Percentiles rank a stretch among this genome's conserved stretches.
Evolutionary conservation across 2,797 vertebrate genomes (phyloP).

Genomic region (Poecilia gillii): DNA sequence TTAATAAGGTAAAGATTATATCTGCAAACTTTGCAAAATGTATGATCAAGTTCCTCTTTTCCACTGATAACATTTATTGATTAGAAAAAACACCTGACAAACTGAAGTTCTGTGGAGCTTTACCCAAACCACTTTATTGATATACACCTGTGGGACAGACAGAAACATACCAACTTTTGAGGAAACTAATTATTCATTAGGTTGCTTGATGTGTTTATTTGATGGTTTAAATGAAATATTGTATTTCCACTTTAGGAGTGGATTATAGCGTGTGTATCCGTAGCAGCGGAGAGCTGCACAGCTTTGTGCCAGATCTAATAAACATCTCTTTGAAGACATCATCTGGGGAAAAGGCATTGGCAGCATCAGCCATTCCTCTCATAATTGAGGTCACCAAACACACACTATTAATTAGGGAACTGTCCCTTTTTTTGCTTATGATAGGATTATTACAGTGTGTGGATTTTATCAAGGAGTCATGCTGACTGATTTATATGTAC

Average conservation of each 20-base stretch:
- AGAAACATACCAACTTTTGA: neutral
- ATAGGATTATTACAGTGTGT: slow-evolving; percentile 22
- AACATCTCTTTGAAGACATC: slow-evolving; percentile 49
- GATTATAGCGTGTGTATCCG: neutral
- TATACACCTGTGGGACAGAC: neutral
- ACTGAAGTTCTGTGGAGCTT: neutral
- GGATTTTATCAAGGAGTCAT: slow-evolving; percentile 14
- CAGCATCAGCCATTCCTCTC: slow-evolving; percentile 45
- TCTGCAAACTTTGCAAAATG: neutral
- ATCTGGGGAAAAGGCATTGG: slow-evolving; percentile 40
- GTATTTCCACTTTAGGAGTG: neutral
- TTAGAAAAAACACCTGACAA: neutral
- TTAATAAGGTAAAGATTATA: neutral
- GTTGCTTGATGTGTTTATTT: neutral
- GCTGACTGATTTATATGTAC: slow-evolving; percentile 31
- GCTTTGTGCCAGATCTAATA: slow-evolving; percentile 17
- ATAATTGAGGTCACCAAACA: slow-evolving; percentile 42
- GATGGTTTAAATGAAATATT: neutral
- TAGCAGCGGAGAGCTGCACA: slow-evolving; percentile 11
- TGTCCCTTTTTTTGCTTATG: slow-evolving; percentile 33
- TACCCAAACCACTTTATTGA: neutral
- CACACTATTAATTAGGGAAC: slow-evolving; percentile 32
- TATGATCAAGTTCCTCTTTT: neutral
- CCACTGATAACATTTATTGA: neutral
- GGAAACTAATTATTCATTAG: neutral